A percentile compares a stretch with the other conserved stretches of the same genome.
Evolutionary conservation across 1,140 invertebrate genomes (phyloP).

Genomic region (Drosophila ficusphila): DNA sequence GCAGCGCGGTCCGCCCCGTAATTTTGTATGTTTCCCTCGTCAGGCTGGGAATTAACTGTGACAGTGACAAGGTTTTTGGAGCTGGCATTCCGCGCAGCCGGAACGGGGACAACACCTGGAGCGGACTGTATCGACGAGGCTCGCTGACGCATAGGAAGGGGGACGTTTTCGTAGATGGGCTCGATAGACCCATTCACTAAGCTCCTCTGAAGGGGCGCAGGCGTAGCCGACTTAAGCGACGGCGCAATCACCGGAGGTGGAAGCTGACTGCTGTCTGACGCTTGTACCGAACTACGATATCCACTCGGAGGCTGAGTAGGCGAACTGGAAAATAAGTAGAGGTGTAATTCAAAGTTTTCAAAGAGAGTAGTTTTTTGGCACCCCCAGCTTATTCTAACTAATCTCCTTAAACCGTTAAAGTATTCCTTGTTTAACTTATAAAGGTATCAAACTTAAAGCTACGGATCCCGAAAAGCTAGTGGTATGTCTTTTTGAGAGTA

Average conservation of each 20-base stretch:
- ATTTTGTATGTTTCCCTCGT: slow-evolving; percentile 61
- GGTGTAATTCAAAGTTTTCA: neutral
- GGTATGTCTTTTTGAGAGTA: neutral
- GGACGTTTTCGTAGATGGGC: slow-evolving; percentile 92
- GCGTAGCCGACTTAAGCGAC: slow-evolving; percentile 33
- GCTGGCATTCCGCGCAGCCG: slow-evolving; percentile 34
- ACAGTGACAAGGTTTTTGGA: slow-evolving; percentile 51
- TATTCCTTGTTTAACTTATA: no score
- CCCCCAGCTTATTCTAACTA: neutral
- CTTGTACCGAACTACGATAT: slow-evolving; percentile 68
- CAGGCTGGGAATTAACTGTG: slow-evolving; percentile 55
- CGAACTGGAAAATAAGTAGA: slow-evolving; percentile 37
- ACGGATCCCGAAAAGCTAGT: no score
- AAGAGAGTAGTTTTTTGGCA: neutral
- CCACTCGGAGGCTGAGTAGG: slow-evolving; percentile 66
- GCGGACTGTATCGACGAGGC: slow-evolving; percentile 89
- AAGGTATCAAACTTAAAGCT: no score
- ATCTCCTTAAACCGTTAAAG: no score
- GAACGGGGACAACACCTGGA: slow-evolving; percentile 85
- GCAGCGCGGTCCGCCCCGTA: slow-evolving; percentile 62
- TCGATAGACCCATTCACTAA: slow-evolving; percentile 85
- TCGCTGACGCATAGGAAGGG: slow-evolving; percentile 86
- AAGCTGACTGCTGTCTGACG: slow-evolving; percentile 65
- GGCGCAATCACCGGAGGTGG: slow-evolving; percentile 30
- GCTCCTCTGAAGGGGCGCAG: slow-evolving; percentile 65